Evolutionary conservation across 2,113 vertebrate species (phyloP).

Genomic region (Formicarius rufipectus): DNA sequence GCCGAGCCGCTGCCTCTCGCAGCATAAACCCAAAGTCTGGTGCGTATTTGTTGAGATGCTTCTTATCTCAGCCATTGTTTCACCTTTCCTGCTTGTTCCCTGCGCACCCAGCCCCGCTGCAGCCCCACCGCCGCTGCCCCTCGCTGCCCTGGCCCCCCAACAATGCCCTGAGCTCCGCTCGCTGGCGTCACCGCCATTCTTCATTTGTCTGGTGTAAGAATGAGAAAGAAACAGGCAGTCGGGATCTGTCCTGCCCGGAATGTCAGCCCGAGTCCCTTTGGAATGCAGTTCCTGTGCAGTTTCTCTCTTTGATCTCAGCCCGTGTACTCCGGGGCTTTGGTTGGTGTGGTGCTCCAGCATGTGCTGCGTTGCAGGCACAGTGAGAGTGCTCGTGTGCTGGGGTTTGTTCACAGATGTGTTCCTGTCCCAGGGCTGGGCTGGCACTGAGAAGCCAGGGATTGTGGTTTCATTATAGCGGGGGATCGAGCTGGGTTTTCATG

Average conservation of each 20-base stretch:
- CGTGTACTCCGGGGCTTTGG: not conserved
- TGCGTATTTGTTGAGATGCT: not conserved
- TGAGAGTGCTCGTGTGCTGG: not conserved
- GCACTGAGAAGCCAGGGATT: not conserved
- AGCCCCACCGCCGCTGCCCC: not conserved
- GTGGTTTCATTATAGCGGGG: not conserved
- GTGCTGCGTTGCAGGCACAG: not conserved
- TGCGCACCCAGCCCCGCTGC: not conserved
- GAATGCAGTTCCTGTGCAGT: not conserved
- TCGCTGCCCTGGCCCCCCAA: not conserved
- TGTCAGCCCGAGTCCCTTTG: not conserved
- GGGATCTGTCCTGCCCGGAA: not conserved
- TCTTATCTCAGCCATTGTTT: conserved; percentile 29
- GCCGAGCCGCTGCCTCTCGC: not conserved
- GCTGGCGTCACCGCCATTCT: not conserved
- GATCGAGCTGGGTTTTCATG: not conserved
- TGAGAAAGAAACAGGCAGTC: not conserved
- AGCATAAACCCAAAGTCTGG: not conserved
- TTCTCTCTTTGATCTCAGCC: not conserved
- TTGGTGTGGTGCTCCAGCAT: not conserved
- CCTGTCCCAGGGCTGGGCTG: not conserved
- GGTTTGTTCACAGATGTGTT: not conserved
- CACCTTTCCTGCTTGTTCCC: conserved; percentile 33
- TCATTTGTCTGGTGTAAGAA: not conserved
- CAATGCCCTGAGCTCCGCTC: not conserved